Conservation (phyloP, 2,113 vertebrate species). For the Saiga tatarica region DNA sequence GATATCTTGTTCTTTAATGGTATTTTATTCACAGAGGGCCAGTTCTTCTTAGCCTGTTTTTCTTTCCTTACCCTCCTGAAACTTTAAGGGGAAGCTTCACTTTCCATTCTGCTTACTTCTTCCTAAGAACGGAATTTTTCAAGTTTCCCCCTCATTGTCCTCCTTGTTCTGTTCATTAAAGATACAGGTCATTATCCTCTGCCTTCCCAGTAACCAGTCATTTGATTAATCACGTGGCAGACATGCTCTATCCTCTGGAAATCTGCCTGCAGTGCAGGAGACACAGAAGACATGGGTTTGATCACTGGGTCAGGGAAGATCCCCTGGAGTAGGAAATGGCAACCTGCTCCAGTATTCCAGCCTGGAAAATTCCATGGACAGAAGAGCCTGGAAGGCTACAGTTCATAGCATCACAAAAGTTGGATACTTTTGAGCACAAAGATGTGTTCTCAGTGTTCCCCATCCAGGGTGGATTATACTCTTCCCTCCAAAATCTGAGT, state of each 20-base stretch:
- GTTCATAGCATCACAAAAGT: neutral
- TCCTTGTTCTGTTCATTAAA: neutral
- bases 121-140: neutral
- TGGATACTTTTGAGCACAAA: neutral
- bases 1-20: neutral
- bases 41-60: neutral
- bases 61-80: neutral
- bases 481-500: neutral
- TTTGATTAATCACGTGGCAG: neutral
- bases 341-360: neutral
- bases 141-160: neutral
- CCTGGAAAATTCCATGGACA: neutral
- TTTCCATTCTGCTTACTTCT: neutral
- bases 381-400: neutral
- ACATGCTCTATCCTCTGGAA: neutral
- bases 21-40: neutral
- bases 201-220: neutral
- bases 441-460: neutral
- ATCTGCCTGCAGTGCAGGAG: neutral
- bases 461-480: no score
- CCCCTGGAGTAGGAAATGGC: neutral
- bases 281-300: neutral
- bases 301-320: neutral
- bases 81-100: neutral
- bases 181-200: neutral